Evolutionary conservation across 2,113 vertebrate species (phyloP).

Genomic region (Ochotona princeps): DNA sequence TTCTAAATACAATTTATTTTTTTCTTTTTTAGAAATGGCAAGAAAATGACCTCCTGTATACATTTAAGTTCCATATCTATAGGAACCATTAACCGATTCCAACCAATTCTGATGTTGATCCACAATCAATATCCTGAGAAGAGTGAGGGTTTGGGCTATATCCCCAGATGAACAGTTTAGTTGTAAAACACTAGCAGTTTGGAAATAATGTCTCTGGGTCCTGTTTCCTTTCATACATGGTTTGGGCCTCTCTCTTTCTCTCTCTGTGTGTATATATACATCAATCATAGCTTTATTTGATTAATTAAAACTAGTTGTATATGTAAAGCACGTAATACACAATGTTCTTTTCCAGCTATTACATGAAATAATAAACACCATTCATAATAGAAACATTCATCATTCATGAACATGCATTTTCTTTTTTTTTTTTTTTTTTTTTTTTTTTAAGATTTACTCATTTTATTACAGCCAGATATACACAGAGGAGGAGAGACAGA

Average conservation of each 20-base stretch:
- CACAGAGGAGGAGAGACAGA: too few relatives aligned
- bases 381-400: slow-evolving; percentile 4
- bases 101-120: neutral
- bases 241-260: too few relatives aligned
- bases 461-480: too few relatives aligned
- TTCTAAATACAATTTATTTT: neutral
- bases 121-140: neutral
- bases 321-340: neutral
- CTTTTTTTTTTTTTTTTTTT: too few relatives aligned
- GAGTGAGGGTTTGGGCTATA: neutral
- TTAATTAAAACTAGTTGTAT: neutral
- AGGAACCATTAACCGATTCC: neutral
- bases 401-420: neutral
- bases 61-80: neutral
- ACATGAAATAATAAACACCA: neutral
- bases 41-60: neutral
- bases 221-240: neutral
- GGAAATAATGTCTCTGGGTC: neutral
- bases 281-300: neutral
- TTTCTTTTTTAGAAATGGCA: slow-evolving; percentile 1
- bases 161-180: neutral
- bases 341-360: neutral
- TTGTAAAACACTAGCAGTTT: neutral
- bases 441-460: too few relatives aligned
- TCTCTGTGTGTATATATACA: too few relatives aligned